Conservation (phyloP, 2,113 vertebrate species). For the Ondatra zibethicus region DNA sequence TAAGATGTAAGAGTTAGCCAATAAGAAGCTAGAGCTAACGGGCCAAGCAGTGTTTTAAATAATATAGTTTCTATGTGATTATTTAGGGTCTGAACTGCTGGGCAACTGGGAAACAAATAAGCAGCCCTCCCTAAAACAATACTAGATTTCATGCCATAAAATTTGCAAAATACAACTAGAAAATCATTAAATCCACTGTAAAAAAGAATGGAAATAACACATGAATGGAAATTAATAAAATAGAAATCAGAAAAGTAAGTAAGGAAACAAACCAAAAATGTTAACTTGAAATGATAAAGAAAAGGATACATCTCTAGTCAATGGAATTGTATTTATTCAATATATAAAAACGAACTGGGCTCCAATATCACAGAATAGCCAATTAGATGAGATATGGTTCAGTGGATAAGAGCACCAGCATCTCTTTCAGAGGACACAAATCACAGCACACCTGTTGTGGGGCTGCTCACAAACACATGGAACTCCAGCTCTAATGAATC, state of each 20-base stretch:
- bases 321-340: not conserved
- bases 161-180: not conserved
- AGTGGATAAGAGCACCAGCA: not conserved
- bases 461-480: not conserved
- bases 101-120: no score
- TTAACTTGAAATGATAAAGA: not conserved
- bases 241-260: not conserved
- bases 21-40: no score
- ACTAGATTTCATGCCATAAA: not conserved
- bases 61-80: no score
- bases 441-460: not conserved
- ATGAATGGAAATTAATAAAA: not conserved
- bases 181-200: not conserved
- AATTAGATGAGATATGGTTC: not conserved
- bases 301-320: not conserved
- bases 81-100: no score
- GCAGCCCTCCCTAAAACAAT: no score
- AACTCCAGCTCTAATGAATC: not conserved
- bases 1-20: no score
- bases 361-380: not conserved
- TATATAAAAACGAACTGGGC: not conserved
- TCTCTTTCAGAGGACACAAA: not conserved
- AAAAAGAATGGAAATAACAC: not conserved
- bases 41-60: no score
- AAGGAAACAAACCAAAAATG: not conserved